Conservation (phyloP, 2,888 invertebrate genomes). For the Calameuta filiformis region DNA sequence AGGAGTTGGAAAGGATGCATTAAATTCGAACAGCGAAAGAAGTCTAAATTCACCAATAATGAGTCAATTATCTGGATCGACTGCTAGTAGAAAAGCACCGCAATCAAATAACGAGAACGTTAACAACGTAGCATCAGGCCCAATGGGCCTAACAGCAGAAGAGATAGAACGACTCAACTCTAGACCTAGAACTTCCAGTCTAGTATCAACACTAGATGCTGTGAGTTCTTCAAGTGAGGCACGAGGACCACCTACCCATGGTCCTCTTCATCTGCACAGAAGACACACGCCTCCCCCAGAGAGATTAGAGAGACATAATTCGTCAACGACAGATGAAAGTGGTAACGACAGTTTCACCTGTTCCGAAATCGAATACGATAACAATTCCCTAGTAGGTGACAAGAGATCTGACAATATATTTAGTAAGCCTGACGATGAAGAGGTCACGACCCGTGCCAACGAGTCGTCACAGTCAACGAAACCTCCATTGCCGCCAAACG, state of each 20-base stretch:
- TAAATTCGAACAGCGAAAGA: conserved; percentile 91
- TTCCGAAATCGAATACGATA: conserved; percentile 97
- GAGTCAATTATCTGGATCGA: conserved; percentile 89
- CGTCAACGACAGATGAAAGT: conserved; percentile 91
- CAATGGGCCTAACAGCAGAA: conserved; percentile 90
- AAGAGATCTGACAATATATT: conserved; percentile 76
- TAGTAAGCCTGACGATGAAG: conserved; percentile 71
- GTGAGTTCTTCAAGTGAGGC: conserved; percentile 92
- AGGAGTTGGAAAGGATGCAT: conserved; percentile 87
- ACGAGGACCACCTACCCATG: conserved; percentile 75
- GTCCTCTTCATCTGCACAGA: conserved; percentile 76
- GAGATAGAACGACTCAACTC: conserved; percentile 92
- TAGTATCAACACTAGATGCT: conserved; percentile 92
- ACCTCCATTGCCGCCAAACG: conserved; percentile 78
- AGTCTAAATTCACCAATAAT: conserved; percentile 93
- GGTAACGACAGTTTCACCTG: conserved; percentile 98
- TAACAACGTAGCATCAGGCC: conserved; percentile 74
- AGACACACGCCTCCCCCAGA: conserved; percentile 78
- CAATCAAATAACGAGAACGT: conserved; percentile 74
- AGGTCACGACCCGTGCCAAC: conserved; percentile 63
- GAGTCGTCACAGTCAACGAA: conserved; percentile 67
- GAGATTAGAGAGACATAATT: conserved; percentile 78
- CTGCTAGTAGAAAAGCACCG: conserved; percentile 80
- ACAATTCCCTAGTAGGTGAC: conserved; percentile 85
- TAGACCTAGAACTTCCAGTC: conserved; percentile 87